Base-by-base conservation (phyloP, 1,140 invertebrate species). In the Arctopsyche grandis region DNA sequence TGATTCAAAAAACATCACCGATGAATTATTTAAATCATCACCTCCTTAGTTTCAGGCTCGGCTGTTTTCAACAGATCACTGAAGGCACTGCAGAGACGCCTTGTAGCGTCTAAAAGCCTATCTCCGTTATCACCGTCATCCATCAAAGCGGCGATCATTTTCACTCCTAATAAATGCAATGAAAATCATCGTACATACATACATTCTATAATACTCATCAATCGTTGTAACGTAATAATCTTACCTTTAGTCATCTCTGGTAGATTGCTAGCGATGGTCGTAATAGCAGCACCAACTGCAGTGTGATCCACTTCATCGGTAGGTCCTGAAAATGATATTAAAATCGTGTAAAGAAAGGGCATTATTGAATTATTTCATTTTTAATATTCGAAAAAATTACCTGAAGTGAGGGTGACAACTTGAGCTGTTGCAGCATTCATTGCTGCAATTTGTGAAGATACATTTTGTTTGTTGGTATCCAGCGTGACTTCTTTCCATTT, bases 351-450 rank as follows among this genome's bases (percentile, higher is more conserved):
- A 7, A 26, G 1, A 43, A 29, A 70, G 9, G 44, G 9, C 38
- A 70, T 56, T 7, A 12, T 43, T 70, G 44, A 70, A 12, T 43
- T 7, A 44, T 56, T 3, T 7, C 5, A 56, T n/a, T n/a, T n/a
- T n/a, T n/a, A n/a, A 48, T 48, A 48, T n/a, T 48, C n/a, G 9
- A 48, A 48, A 38, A 46, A 69, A 16, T 83, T 85, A 89, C 91
- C 94, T 0, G 96, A 96, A 0, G 97, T 98, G 46, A 98, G 88
- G 0, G 97, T 98, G n/a, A 99, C 96, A 7, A 99, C 91, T 87
- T 99, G 97, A 12, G 98, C 98, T 0, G 98, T 99, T 48, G 98
- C 98, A 0, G 98, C 98, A 90, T 98, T 99, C 97, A 99, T 99
- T 43, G 98, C 98, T 10, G 98, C 98, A 83, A 99, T 94, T 87